Percentiles rank a stretch among this genome's conserved stretches.
phyloP scores from a whole-genome alignment of 2,113 vertebrate genomes.

The Brachypteracias leptosomus region DNA sequence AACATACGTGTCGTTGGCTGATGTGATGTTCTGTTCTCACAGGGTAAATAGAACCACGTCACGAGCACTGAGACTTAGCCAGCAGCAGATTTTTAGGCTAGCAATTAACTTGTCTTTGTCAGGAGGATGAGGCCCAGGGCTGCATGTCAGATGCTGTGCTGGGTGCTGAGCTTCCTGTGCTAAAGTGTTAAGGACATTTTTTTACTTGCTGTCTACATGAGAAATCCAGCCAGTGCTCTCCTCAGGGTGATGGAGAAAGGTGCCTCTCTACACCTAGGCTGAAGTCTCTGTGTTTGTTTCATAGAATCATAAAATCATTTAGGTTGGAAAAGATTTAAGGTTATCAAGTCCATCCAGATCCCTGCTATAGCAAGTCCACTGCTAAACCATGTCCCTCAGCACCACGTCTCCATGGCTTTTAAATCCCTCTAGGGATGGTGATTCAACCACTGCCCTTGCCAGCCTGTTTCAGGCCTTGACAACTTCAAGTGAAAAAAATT shows the following conservation, averaged over 20 bases:
- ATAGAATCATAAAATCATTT: too few relatives aligned
- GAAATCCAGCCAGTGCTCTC: neutral
- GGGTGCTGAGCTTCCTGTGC: neutral
- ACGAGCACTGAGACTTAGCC: neutral
- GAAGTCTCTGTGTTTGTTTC: neutral
- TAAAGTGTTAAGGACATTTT: neutral
- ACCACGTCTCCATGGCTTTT: too few relatives aligned
- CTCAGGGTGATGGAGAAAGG: neutral
- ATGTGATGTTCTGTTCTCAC: neutral
- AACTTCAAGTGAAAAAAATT: too few relatives aligned
- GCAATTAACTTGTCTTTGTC: slow-evolving; percentile 5
- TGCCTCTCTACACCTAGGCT: neutral
- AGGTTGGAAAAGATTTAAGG: too few relatives aligned
- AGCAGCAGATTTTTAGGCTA: slow-evolving; percentile 8
- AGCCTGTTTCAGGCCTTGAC: too few relatives aligned
- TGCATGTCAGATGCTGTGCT: neutral
- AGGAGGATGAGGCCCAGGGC: neutral
- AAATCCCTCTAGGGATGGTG: too few relatives aligned
- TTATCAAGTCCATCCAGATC: too few relatives aligned
- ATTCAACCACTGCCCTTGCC: too few relatives aligned
- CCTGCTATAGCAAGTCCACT: too few relatives aligned
- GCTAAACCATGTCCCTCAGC: too few relatives aligned
- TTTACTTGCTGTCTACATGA: neutral
- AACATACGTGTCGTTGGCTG: neutral
- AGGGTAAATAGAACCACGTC: neutral